Percentiles rank a stretch among this genome's conserved stretches.
These are phyloP conservation scores for Anabas testudineus DNA, from an alignment of 2,797 vertebrate genomes.

Conservation along the genomic window DNA sequence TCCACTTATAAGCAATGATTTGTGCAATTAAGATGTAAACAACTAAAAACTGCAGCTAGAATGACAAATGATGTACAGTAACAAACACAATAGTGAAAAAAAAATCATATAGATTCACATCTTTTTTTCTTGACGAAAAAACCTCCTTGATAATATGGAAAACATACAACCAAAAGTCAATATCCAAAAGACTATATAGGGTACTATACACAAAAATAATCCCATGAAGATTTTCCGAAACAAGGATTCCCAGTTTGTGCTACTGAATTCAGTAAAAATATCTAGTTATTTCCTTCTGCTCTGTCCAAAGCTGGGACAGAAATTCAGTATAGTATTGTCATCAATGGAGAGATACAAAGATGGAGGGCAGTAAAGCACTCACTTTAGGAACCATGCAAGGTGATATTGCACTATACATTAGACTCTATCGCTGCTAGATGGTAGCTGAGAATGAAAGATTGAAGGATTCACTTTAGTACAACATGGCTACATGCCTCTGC, in stretches of 20 bases:
- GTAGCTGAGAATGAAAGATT: constrained; percentile 21
- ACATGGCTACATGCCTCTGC: constrained; percentile 67
- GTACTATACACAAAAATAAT: constrained; percentile 36
- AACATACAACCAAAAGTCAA: constrained; percentile 24
- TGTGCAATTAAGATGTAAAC: constrained; percentile 65
- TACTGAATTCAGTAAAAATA: constrained; percentile 61
- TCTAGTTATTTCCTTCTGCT: constrained; percentile 12
- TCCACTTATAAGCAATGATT: constrained; percentile 47
- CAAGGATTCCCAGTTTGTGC: constrained; percentile 71
- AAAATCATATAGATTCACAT: constrained; percentile 36
- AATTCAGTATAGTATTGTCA: constrained; percentile 43
- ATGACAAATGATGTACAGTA: constrained; percentile 40
- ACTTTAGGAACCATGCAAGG: constrained; percentile 71
- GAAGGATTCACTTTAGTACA: constrained; percentile 47
- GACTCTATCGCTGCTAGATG: constrained; percentile 24
- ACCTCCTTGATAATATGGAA: constrained; percentile 42
- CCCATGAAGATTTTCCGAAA: constrained; percentile 35
- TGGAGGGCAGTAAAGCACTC: constrained; percentile 63
- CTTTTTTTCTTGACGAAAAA: constrained; percentile 30
- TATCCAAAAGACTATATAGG: constrained; percentile 47
- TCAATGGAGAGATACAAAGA: constrained; percentile 51
- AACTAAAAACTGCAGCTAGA: constrained; percentile 20
- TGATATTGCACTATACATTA: constrained; percentile 66
- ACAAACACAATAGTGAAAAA: constrained; percentile 39
- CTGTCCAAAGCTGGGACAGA: constrained; percentile 18